These are phyloP conservation scores for Hemiprocne comata DNA, from an alignment of 2,113 vertebrate genomes.

Conservation along the genomic window DNA sequence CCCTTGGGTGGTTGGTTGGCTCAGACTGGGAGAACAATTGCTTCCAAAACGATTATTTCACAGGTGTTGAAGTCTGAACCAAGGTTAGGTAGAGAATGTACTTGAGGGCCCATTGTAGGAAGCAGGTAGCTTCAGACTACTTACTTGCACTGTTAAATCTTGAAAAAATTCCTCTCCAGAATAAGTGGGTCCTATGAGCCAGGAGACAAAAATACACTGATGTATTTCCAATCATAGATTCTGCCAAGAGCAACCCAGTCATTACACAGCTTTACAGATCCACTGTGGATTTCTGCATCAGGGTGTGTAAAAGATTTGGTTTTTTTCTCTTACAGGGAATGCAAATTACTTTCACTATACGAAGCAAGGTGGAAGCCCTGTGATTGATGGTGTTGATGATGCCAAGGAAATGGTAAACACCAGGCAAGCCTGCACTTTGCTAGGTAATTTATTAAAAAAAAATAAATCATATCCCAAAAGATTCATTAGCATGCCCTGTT, in stretches of 20 bases:
- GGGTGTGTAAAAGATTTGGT: background rate
- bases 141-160: background rate
- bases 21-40: background rate
- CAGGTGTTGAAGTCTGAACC: background rate
- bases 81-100: background rate
- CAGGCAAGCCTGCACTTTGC: constrained; percentile 88
- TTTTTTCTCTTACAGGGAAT: constrained; percentile 73
- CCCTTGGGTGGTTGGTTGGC: background rate
- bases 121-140: background rate
- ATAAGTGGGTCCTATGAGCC: background rate
- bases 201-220: background rate
- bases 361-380: constrained; percentile 89
- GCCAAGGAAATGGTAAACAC: constrained; percentile 90
- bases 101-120: background rate
- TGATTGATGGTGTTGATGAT: constrained; percentile 93
- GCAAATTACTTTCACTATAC: constrained; percentile 92
- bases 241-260: background rate
- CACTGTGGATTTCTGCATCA: background rate
- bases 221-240: background rate
- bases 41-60: background rate
- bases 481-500: background rate
- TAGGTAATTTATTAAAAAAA: constrained; percentile 80
- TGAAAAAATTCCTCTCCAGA: background rate
- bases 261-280: background rate
- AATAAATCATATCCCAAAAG: background rate